Conservation (phyloP, 2,113 vertebrate species). For the Climacteris rufus region DNA sequence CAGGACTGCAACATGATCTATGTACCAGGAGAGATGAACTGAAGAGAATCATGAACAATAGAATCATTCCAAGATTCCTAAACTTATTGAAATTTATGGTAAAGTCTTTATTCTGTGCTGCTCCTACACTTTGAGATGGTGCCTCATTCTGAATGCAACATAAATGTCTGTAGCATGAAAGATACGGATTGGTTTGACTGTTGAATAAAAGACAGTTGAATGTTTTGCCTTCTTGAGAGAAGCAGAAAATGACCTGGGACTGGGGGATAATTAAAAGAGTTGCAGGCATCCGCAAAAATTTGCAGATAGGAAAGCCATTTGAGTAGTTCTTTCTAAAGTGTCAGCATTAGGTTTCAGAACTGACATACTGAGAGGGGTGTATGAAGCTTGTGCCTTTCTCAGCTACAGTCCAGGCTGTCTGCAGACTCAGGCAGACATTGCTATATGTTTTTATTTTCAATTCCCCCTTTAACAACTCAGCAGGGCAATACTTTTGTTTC, state of each 20-base stretch:
- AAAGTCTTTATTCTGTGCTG: neutral
- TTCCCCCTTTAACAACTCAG: neutral
- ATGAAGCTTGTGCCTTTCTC: neutral
- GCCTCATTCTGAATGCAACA: neutral
- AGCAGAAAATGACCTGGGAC: conserved; percentile 23
- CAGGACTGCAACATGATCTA: neutral
- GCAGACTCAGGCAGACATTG: neutral
- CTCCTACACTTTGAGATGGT: neutral
- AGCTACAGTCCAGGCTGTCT: neutral
- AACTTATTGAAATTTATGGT: conserved; percentile 10
- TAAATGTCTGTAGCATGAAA: neutral
- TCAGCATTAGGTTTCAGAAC: conserved; percentile 21
- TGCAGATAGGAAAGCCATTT: conserved; percentile 5
- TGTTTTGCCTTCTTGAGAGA: conserved; percentile 4
- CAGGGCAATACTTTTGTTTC: neutral
- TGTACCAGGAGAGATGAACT: neutral
- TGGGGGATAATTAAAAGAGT: conserved; percentile 17
- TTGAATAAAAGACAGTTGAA: neutral
- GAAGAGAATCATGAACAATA: conserved; percentile 1
- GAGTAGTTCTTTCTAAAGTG: conserved; percentile 1
- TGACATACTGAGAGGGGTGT: neutral
- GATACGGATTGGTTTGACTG: neutral
- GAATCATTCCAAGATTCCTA: conserved; percentile 12
- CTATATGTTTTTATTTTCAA: neutral
- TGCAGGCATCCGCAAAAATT: conserved; percentile 38